A percentile compares a stretch with the other conserved stretches of the same genome.
Conservation (phyloP, 2,888 invertebrate species). For the Anarsia innoxiella region DNA sequence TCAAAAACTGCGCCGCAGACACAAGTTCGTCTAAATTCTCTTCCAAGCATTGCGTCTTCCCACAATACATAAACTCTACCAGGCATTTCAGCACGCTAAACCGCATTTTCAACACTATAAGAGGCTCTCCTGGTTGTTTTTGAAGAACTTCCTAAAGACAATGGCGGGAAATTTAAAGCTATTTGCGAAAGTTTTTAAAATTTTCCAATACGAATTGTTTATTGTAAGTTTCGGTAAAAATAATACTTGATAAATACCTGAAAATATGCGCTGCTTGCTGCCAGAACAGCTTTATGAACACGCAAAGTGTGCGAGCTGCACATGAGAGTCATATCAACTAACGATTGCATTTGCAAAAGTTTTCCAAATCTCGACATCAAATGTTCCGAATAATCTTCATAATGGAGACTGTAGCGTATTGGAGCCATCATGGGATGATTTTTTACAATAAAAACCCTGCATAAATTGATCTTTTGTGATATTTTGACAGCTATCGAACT, state of each 20-base stretch:
- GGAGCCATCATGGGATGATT: constrained; percentile 51
- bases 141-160: constrained; percentile 72
- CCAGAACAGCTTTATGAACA: constrained; percentile 83
- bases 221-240: neutral
- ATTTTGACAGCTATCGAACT: constrained; percentile 16
- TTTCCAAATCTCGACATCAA: constrained; percentile 81
- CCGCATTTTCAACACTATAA: constrained; percentile 80
- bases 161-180: constrained; percentile 7
- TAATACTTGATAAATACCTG: constrained; percentile 63
- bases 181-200: neutral
- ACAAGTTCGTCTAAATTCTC: constrained; percentile 80
- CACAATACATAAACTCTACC: constrained; percentile 86
- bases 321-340: constrained; percentile 84
- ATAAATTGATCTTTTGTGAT: neutral
- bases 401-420: constrained; percentile 78
- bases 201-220: neutral
- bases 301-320: constrained; percentile 84
- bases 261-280: constrained; percentile 83
- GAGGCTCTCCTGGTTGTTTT: constrained; percentile 73
- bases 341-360: constrained; percentile 81
- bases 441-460: constrained; percentile 2
- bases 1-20: constrained; percentile 81
- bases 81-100: constrained; percentile 82
- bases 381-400: constrained; percentile 81
- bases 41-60: constrained; percentile 81